A percentile compares a stretch with the other conserved stretches of the same genome.
phyloP scores from a whole-genome alignment of 2,113 vertebrate species.

The Pygoscelis antarcticus region DNA sequence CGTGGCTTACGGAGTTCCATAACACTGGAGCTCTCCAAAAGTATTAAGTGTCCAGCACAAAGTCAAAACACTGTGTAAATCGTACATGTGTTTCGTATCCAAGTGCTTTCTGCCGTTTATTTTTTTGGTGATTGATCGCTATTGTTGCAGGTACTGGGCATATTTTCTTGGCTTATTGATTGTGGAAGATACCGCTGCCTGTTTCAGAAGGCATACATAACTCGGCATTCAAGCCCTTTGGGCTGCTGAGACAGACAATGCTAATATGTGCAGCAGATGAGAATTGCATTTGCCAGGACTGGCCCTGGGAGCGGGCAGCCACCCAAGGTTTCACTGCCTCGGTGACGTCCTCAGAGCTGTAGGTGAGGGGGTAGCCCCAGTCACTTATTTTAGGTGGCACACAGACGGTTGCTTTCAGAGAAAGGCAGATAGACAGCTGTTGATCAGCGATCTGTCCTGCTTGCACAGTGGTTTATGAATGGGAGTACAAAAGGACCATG shows the following conservation, averaged over 20 bases:
- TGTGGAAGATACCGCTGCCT: background rate
- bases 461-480: background rate
- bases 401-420: background rate
- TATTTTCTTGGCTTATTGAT: background rate
- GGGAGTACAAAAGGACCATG: background rate
- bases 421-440: background rate
- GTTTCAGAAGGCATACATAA: background rate
- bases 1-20: background rate
- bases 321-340: background rate
- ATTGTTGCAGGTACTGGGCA: background rate
- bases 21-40: background rate
- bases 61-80: background rate
- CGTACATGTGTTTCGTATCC: rapidly evolving
- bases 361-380: background rate
- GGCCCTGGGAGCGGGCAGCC: background rate
- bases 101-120: background rate
- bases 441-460: background rate
- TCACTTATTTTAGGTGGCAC: background rate
- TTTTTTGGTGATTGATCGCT: background rate
- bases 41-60: slow-evolving; percentile 4
- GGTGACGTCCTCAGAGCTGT: background rate
- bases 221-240: background rate
- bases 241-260: background rate
- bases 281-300: background rate
- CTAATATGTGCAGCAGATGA: background rate